A percentile compares a stretch with the other conserved stretches of the same genome.
These are phyloP conservation scores for Pammene aurita DNA, from an alignment of 2,888 invertebrate species.

Conservation along the genomic window DNA sequence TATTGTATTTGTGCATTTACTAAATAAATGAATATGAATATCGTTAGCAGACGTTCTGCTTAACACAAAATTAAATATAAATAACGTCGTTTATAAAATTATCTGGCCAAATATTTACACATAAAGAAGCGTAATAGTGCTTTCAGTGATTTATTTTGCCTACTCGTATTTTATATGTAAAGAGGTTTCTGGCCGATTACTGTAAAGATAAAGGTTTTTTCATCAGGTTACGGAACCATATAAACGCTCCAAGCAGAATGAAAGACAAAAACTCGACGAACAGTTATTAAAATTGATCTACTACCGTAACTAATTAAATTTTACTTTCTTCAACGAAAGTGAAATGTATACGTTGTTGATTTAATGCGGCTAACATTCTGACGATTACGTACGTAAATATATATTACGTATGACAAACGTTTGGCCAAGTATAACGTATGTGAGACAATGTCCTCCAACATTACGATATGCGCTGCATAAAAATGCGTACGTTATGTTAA, in stretches of 20 bases:
- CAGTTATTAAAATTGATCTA: constrained; percentile 32
- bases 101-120: no score
- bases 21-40: no score
- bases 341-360: constrained; percentile 44
- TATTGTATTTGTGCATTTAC: no score
- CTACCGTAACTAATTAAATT: constrained; percentile 42
- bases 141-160: no score
- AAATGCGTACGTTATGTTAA: constrained; percentile 26
- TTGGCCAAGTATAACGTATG: constrained; percentile 31
- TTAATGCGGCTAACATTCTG: constrained; percentile 15
- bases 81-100: no score
- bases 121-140: no score
- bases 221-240: constrained; percentile 4
- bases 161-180: no score
- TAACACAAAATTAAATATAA: no score
- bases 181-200: no score
- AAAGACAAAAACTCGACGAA: constrained; percentile 25
- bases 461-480: constrained; percentile 24
- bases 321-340: constrained; percentile 53
- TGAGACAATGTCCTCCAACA: constrained; percentile 13
- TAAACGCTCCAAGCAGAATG: constrained; percentile 9
- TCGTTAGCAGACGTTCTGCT: no score
- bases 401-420: constrained; percentile 16
- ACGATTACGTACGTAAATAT: neutral
- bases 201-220: neutral